A percentile compares a stretch with the other conserved stretches of the same genome.
These are phyloP conservation scores for Gymnoscopelus braueri DNA, from an alignment of 2,797 vertebrate genomes.

Conservation along the genomic window DNA sequence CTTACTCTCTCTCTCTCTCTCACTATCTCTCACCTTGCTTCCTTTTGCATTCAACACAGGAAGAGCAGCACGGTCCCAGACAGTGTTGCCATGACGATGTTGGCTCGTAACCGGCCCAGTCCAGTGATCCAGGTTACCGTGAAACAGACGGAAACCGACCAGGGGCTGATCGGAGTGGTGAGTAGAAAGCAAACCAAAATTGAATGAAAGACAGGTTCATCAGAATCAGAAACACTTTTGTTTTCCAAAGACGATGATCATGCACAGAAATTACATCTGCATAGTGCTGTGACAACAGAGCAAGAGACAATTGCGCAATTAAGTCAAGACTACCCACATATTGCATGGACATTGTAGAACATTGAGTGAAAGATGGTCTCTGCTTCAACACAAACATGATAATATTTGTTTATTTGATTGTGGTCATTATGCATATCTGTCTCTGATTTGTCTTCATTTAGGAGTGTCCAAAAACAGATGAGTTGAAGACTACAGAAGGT, in stretches of 20 bases:
- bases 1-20: constrained; percentile 21
- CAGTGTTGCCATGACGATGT: constrained; percentile 78
- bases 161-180: constrained; percentile 84
- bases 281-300: too few species aligned
- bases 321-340: too few species aligned
- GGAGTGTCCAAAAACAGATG: constrained; percentile 81
- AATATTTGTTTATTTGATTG: background rate
- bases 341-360: too few species aligned
- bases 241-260: too few species aligned
- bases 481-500: constrained; percentile 76
- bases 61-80: constrained; percentile 84
- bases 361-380: background rate
- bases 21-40: background rate
- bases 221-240: too few species aligned
- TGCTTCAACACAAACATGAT: too few species aligned
- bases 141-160: constrained; percentile 81
- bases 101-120: constrained; percentile 79
- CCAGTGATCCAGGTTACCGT: constrained; percentile 88
- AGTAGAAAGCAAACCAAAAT: constrained; percentile 31
- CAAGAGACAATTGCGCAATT: too few species aligned
- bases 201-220: too few species aligned
- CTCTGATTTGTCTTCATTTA: constrained; percentile 50
- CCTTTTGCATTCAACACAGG: constrained; percentile 37
- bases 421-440: background rate
- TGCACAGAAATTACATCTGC: too few species aligned